A percentile compares a stretch with the other conserved stretches of the same genome.
Evolutionary conservation across 2,113 vertebrate genomes (phyloP).

Genomic region (Muscicapa adusta): DNA sequence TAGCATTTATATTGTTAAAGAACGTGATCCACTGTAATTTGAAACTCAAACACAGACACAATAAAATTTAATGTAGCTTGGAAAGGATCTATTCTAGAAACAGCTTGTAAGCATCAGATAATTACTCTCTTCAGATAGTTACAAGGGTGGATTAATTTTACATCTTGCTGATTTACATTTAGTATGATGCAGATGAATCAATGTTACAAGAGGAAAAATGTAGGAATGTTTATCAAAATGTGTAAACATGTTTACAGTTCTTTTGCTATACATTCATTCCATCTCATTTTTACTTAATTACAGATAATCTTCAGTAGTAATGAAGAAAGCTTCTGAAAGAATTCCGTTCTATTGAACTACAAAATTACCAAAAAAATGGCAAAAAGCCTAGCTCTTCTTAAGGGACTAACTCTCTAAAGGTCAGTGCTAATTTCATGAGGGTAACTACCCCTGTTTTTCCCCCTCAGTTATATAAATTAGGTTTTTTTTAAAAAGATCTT

Average conservation of each 20-base stretch:
- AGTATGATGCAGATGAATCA: not conserved
- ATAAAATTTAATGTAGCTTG: constrained; percentile 33
- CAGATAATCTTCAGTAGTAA: not conserved
- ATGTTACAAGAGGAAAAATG: not conserved
- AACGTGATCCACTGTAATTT: not conserved
- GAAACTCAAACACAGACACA: not conserved
- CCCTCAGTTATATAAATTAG: not conserved
- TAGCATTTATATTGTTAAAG: not conserved
- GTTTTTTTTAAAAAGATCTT: not conserved
- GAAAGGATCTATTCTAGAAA: constrained; percentile 28
- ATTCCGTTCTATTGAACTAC: not conserved
- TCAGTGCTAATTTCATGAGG: not conserved
- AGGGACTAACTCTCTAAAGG: not conserved
- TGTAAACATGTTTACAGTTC: not conserved
- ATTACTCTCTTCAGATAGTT: constrained; percentile 35
- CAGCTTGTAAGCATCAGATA: constrained; percentile 34
- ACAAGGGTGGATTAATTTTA: constrained; percentile 50
- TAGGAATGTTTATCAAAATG: not conserved
- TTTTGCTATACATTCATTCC: not conserved
- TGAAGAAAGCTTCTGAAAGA: not conserved
- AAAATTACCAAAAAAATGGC: not conserved
- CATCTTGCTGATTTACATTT: constrained; percentile 13
- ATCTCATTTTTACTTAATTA: constrained; percentile 18
- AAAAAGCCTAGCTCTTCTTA: not conserved
- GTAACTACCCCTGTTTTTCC: not conserved